Percentiles rank a stretch among this genome's conserved stretches.
Conservation (phyloP, 2,797 vertebrate genomes). For the Rhinoraja longicauda region DNA sequence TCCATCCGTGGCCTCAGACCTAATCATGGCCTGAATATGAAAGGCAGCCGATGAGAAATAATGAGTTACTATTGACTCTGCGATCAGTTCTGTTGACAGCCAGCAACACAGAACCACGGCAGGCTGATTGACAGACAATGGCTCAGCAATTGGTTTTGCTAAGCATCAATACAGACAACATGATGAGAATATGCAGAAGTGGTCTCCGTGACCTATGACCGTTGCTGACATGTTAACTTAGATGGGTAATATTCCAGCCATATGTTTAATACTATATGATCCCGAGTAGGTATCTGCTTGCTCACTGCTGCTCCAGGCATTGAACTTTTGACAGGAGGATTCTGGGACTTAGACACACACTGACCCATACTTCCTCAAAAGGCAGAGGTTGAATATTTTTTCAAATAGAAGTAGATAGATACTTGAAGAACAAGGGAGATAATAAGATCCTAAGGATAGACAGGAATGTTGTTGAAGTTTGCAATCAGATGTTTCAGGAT, state of each 20-base stretch:
- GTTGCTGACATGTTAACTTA: background rate
- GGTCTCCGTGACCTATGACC: conserved; percentile 3
- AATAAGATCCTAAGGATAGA: too few species aligned
- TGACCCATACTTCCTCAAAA: too few species aligned
- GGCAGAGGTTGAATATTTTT: too few species aligned
- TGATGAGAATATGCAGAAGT: conserved; percentile 29
- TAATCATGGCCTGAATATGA: conserved; percentile 37
- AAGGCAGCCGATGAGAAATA: conserved; percentile 1
- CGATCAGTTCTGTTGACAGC: conserved; percentile 33
- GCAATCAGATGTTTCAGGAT: too few species aligned
- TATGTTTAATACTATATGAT: background rate
- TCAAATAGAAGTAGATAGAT: too few species aligned
- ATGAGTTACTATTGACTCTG: conserved; percentile 30
- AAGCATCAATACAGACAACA: conserved; percentile 1
- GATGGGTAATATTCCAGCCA: background rate
- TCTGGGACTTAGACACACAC: background rate
- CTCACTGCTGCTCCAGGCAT: too few species aligned
- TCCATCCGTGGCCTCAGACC: background rate
- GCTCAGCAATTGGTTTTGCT: background rate
- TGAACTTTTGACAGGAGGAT: background rate
- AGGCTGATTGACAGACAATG: conserved; percentile 16
- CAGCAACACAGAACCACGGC: background rate
- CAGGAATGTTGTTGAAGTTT: too few species aligned
- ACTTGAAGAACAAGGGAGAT: too few species aligned
- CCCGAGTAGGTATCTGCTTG: too few species aligned